phyloP scores from a whole-genome alignment of 2,113 vertebrate genomes.

The Coryphaenoides rupestris region DNA sequence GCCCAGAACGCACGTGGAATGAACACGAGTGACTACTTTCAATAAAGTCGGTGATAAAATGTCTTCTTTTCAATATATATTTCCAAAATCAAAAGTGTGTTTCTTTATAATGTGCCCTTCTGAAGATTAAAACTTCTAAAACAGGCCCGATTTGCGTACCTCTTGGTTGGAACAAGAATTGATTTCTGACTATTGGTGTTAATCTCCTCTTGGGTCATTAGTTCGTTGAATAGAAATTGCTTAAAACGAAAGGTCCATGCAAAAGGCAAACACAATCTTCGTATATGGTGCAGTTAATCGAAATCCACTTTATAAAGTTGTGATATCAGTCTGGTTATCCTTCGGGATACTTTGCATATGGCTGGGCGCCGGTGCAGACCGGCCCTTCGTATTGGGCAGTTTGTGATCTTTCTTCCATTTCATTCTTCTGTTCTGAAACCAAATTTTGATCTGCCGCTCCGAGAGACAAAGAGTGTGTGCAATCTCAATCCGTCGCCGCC shows the following conservation, averaged over 20 bases:
- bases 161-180: constrained; percentile 48
- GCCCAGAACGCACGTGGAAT: no score
- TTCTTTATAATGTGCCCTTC: constrained; percentile 45
- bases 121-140: constrained; percentile 39
- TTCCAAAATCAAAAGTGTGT: no score
- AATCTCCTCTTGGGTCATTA: constrained; percentile 53
- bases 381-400: constrained; percentile 98
- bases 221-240: constrained; percentile 55
- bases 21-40: no score
- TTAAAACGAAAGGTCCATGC: constrained; percentile 75
- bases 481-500: constrained; percentile 97
- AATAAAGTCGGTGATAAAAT: no score
- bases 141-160: constrained; percentile 41
- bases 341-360: constrained; percentile 90
- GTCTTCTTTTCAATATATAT: no score
- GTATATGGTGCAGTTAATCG: constrained; percentile 78
- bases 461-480: constrained; percentile 96
- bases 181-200: constrained; percentile 45
- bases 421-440: constrained; percentile 99
- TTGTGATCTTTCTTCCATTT: constrained; percentile 99
- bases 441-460: constrained; percentile 99
- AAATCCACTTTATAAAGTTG: constrained; percentile 82
- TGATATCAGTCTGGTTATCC: constrained; percentile 95
- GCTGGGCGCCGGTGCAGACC: constrained; percentile 81
- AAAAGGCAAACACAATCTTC: constrained; percentile 79